Percentiles rank a stretch among this genome's conserved stretches.
Conservation (phyloP, 1,140 invertebrate species). For the Archivesica marissinica region DNA sequence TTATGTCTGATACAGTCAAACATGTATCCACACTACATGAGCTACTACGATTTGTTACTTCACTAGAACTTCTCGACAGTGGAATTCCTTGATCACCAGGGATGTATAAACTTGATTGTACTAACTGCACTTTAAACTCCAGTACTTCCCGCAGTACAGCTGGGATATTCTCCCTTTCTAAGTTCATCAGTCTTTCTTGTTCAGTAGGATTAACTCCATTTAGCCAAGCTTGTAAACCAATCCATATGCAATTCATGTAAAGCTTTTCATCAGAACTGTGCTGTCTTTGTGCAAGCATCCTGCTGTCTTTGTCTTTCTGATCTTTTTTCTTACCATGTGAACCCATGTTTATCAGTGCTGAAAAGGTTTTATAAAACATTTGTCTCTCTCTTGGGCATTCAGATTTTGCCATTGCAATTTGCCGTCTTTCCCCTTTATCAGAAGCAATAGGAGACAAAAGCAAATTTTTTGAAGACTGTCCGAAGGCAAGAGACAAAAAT, state of each 20-base stretch:
- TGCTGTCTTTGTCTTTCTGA: constrained; percentile 84
- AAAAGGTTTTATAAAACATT: constrained; percentile 89
- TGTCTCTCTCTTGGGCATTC: constrained; percentile 85
- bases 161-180: constrained; percentile 89
- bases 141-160: constrained; percentile 90
- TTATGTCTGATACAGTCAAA: constrained; percentile 61
- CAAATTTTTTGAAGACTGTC: constrained; percentile 29
- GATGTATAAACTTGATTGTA: not conserved
- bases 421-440: constrained; percentile 38
- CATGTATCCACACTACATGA: constrained; percentile 35
- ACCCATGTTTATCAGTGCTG: constrained; percentile 89
- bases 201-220: constrained; percentile 88
- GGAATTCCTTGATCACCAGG: constrained; percentile 14
- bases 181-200: constrained; percentile 91
- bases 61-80: not conserved
- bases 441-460: constrained; percentile 14
- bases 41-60: constrained; percentile 27
- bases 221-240: constrained; percentile 93
- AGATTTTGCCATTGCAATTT: constrained; percentile 52
- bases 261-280: constrained; percentile 92
- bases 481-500: constrained; percentile 58
- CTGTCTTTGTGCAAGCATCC: constrained; percentile 83
- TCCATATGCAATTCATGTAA: constrained; percentile 95
- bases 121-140: constrained; percentile 86
- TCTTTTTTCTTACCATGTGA: constrained; percentile 86